phyloP scores from a whole-genome alignment of 2,797 vertebrate genomes.

The Pipistrellus pipistrellus region DNA sequence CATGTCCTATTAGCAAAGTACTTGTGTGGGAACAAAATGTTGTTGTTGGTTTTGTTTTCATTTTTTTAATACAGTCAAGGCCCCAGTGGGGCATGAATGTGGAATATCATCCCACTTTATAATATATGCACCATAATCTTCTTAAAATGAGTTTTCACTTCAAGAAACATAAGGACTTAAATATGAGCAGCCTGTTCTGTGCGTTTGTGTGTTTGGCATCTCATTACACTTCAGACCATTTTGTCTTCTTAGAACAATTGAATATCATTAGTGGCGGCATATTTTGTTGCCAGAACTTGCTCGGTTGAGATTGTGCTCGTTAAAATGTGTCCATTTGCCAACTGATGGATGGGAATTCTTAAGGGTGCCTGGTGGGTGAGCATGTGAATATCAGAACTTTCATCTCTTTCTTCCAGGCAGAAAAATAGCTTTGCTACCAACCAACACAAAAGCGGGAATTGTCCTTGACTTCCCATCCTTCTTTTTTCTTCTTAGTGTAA shows the following conservation, averaged over 20 bases:
- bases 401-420: conserved; percentile 79
- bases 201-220: conserved; percentile 89
- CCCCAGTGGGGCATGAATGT: conserved; percentile 88
- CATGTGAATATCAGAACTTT: conserved; percentile 83
- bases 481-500: conserved; percentile 63
- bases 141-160: conserved; percentile 94
- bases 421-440: conserved; percentile 79
- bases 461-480: conserved; percentile 77
- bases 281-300: conserved; percentile 86
- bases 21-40: conserved; percentile 86
- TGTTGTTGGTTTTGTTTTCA: conserved; percentile 83
- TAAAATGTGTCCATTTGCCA: conserved; percentile 86
- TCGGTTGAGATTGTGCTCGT: conserved; percentile 82
- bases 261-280: conserved; percentile 88
- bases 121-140: conserved; percentile 93
- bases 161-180: conserved; percentile 92
- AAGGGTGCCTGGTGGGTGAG: conserved; percentile 83
- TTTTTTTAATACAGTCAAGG: conserved; percentile 86
- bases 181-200: conserved; percentile 89
- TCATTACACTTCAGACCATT: conserved; percentile 89
- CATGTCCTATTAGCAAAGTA: conserved; percentile 81
- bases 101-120: conserved; percentile 90
- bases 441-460: conserved; percentile 70
- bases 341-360: conserved; percentile 84
- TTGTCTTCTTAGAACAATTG: conserved; percentile 88